A percentile compares a stretch with the other conserved stretches of the same genome.
Evolutionary conservation across 2,888 invertebrate species (phyloP).

Genomic region (Branchellion lobata): DNA sequence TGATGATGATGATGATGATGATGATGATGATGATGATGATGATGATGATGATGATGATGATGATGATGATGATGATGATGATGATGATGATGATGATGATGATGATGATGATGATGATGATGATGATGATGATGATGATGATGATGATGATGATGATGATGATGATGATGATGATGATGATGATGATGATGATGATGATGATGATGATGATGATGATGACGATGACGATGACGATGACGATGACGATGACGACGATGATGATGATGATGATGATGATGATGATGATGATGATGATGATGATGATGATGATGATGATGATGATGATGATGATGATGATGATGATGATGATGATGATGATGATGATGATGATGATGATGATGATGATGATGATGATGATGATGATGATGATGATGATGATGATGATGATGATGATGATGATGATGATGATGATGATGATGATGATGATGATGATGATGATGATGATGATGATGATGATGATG

Average conservation of each 20-base stretch:
- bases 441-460: constrained; percentile 14
- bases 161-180: not conserved
- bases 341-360: constrained; percentile 14
- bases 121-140: constrained; percentile 15
- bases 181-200: not conserved
- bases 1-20: not conserved
- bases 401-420: constrained; percentile 14
- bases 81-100: not conserved
- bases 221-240: constrained; percentile 24
- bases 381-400: constrained; percentile 14
- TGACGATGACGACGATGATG: constrained; percentile 16
- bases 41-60: constrained; percentile 12
- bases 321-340: constrained; percentile 14
- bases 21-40: constrained; percentile 8
- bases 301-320: constrained; percentile 11
- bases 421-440: constrained; percentile 14
- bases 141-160: not conserved
- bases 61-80: constrained; percentile 11
- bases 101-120: constrained; percentile 8
- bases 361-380: constrained; percentile 14
- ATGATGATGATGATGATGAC: not conserved
- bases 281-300: constrained; percentile 19
- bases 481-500: constrained; percentile 14
- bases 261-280: constrained; percentile 20
- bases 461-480: constrained; percentile 14